Conservation (phyloP, 2,113 vertebrate species). For the Ammodytes dubius region DNA sequence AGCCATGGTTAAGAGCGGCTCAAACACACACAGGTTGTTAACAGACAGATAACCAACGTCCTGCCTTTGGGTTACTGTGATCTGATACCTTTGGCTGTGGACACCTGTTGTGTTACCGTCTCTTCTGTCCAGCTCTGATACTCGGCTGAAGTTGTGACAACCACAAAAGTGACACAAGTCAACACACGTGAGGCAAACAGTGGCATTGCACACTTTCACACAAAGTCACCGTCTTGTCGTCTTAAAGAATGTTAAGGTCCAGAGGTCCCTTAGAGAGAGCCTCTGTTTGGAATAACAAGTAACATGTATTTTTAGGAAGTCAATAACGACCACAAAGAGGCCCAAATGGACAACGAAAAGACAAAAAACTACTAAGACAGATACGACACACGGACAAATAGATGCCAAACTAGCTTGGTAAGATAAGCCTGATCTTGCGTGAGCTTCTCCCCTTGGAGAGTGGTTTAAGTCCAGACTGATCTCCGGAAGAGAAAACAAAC, state of each 20-base stretch:
- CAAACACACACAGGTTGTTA: slow-evolving; percentile 5
- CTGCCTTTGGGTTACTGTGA: background rate
- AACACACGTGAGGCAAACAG: slow-evolving; percentile 28
- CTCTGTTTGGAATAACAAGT: background rate
- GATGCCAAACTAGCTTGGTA: no score
- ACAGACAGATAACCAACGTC: background rate
- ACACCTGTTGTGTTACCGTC: slow-evolving; percentile 69
- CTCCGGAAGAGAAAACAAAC: no score
- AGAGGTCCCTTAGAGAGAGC: no score
- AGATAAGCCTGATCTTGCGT: no score
- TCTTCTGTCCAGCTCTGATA: slow-evolving; percentile 79
- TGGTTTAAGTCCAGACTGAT: no score
- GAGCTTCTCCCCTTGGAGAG: no score
- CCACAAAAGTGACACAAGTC: slow-evolving; percentile 51
- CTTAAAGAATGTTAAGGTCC: background rate
- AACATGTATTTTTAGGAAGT: background rate
- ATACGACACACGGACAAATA: no score
- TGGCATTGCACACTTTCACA: slow-evolving; percentile 11
- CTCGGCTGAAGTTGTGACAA: slow-evolving; percentile 70
- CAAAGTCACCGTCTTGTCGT: slow-evolving; percentile 4
- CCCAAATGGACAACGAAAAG: background rate
- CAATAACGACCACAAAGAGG: background rate
- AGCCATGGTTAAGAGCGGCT: slow-evolving; percentile 18
- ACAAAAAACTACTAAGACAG: background rate
- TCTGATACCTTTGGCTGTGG: slow-evolving; percentile 72